Evolutionary conservation across 2,113 vertebrate species (phyloP).

Genomic region (Prochilodus magdalenae): DNA sequence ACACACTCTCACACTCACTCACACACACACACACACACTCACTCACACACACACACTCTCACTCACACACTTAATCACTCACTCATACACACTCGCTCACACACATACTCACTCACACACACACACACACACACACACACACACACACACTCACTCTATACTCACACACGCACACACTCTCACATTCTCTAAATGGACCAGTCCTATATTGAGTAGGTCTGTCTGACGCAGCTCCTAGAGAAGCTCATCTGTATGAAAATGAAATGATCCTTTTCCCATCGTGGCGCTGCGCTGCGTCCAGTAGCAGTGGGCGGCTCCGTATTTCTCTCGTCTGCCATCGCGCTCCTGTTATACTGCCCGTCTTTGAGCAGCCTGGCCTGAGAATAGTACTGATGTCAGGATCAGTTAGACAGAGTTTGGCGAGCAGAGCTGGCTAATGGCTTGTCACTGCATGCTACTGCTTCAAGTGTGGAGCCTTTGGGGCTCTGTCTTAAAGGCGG

Average conservation of each 20-base stretch:
- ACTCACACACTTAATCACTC: no score
- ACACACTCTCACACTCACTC: no score
- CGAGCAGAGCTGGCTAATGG: constrained; percentile 49
- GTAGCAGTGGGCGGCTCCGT: constrained; percentile 34
- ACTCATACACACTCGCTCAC: no score
- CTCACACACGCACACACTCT: constrained; percentile 25
- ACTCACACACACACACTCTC: no score
- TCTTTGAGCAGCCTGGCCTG: constrained; percentile 44
- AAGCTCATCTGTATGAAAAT: constrained; percentile 52
- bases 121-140: no score
- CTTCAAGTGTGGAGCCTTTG: neutral
- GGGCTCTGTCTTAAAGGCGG: neutral
- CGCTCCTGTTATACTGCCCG: constrained; percentile 27
- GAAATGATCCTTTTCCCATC: constrained; percentile 38
- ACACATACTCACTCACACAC: no score
- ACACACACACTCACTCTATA: no score
- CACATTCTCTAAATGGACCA: constrained; percentile 59
- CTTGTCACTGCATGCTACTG: constrained; percentile 31
- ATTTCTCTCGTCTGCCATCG: constrained; percentile 31
- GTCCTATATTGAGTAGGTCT: constrained; percentile 48
- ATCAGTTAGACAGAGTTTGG: constrained; percentile 46
- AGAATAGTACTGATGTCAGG: constrained; percentile 51
- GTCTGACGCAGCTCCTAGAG: constrained; percentile 37
- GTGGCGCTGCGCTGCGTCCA: no score
- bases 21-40: no score